Percentiles rank a stretch among this genome's conserved stretches.
phyloP scores from a whole-genome alignment of 2,797 vertebrate species.

The Lepus oiostolus region DNA sequence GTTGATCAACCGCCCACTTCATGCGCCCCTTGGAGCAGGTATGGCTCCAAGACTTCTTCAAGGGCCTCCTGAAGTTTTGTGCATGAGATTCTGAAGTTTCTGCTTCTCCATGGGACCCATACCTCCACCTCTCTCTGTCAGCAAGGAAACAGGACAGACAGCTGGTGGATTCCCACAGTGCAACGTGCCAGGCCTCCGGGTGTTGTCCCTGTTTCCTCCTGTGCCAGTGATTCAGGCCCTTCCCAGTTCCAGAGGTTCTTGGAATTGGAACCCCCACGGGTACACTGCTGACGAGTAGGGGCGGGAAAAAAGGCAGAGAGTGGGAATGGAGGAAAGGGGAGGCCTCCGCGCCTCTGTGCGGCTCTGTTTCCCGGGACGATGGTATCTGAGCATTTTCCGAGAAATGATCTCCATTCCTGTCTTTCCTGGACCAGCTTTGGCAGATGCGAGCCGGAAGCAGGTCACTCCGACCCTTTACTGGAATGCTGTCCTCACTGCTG shows the following conservation, averaged over 20 bases:
- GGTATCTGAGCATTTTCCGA: constrained; percentile 72
- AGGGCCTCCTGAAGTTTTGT: not conserved
- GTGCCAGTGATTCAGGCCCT: not conserved
- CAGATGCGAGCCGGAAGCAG: constrained; percentile 75
- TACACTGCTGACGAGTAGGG: not conserved
- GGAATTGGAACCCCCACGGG: not conserved
- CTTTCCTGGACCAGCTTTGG: constrained; percentile 81
- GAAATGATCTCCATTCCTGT: constrained; percentile 69
- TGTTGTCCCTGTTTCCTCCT: not conserved
- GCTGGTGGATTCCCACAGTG: not conserved
- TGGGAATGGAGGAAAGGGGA: not conserved
- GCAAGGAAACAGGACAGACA: not conserved
- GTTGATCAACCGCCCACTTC: not conserved
- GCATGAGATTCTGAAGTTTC: not conserved
- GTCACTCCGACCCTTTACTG: constrained; percentile 70
- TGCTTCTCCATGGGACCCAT: not conserved
- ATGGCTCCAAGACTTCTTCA: not conserved
- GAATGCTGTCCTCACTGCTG: constrained; percentile 63
- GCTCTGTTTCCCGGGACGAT: constrained; percentile 53
- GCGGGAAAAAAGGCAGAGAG: not conserved
- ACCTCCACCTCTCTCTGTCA: not conserved
- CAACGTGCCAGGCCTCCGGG: not conserved
- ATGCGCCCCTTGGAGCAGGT: not conserved
- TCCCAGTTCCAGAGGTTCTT: constrained; percentile 28
- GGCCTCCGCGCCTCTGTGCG: not conserved